Evolutionary conservation across 2,113 vertebrate genomes (phyloP).

Genomic region (Bettongia penicillata): DNA sequence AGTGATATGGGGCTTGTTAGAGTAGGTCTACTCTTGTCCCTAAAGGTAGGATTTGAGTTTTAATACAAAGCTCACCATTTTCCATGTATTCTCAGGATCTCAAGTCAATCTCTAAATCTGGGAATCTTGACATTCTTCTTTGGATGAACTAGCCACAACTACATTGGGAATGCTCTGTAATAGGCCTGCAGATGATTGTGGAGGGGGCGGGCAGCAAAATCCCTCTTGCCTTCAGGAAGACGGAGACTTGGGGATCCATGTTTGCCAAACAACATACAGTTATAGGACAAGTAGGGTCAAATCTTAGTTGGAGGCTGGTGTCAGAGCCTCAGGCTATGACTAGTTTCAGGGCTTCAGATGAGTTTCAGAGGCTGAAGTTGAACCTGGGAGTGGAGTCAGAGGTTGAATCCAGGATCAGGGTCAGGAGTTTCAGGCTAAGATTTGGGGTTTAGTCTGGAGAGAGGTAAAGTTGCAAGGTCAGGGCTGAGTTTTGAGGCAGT

Average conservation of each 20-base stretch:
- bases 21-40: too few species aligned
- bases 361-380: neutral
- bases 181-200: neutral
- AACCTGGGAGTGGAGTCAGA: neutral
- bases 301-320: neutral
- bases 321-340: neutral
- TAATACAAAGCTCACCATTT: neutral
- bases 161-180: neutral
- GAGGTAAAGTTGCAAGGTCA: neutral
- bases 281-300: neutral
- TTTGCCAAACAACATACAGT: neutral
- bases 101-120: neutral
- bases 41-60: neutral
- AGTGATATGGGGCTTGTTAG: neutral
- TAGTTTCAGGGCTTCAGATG: neutral
- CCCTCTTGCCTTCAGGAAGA: neutral
- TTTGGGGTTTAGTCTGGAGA: neutral
- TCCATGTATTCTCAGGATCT: neutral
- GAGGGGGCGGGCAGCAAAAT: neutral
- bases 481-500: neutral
- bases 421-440: neutral
- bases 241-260: neutral
- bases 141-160: neutral
- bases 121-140: neutral
- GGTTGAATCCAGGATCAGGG: neutral